Conservation (phyloP, 1,140 invertebrate species). For the Drosophila funebris region DNA sequence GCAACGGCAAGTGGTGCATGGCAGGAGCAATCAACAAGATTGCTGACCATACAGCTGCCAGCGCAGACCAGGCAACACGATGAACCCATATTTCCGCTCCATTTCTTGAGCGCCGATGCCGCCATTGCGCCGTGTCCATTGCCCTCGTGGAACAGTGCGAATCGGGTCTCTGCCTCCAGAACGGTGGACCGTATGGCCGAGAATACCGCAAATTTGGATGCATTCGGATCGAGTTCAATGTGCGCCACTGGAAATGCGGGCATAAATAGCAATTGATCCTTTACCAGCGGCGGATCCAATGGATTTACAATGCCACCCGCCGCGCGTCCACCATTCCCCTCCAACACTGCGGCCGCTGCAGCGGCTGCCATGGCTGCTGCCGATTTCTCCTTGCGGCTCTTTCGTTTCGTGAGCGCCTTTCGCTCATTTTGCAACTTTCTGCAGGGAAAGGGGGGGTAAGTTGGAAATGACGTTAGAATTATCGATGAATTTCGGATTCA, state of each 20-base stretch:
- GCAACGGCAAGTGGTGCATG: slow-evolving; percentile 49
- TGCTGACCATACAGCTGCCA: slow-evolving; percentile 70
- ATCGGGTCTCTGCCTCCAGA: slow-evolving; percentile 78
- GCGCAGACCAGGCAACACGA: slow-evolving; percentile 74
- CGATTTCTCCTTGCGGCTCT: slow-evolving; percentile 79
- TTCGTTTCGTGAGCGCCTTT: slow-evolving; percentile 73
- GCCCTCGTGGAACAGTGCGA: slow-evolving; percentile 73
- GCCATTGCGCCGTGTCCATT: slow-evolving; percentile 14
- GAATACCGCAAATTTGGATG: slow-evolving; percentile 83
- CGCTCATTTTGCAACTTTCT: slow-evolving; percentile 78
- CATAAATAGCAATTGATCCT: slow-evolving; percentile 71
- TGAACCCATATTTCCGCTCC: slow-evolving; percentile 49
- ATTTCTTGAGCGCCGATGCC: slow-evolving; percentile 46
- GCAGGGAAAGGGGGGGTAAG: background rate
- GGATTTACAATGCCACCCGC: slow-evolving; percentile 64
- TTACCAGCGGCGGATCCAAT: slow-evolving; percentile 70
- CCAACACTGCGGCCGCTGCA: slow-evolving; percentile 63
- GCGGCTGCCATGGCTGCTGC: slow-evolving; percentile 67
- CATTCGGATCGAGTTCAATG: slow-evolving; percentile 82
- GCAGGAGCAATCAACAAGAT: slow-evolving; percentile 74
- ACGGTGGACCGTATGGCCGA: slow-evolving; percentile 80
- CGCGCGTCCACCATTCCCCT: slow-evolving; percentile 48
- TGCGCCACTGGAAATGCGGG: slow-evolving; percentile 75
- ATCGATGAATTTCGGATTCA: too few relatives aligned
- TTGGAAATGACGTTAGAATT: too few relatives aligned